Conservation (phyloP, 2,888 invertebrate species). For the Mellilla xanthometata region DNA sequence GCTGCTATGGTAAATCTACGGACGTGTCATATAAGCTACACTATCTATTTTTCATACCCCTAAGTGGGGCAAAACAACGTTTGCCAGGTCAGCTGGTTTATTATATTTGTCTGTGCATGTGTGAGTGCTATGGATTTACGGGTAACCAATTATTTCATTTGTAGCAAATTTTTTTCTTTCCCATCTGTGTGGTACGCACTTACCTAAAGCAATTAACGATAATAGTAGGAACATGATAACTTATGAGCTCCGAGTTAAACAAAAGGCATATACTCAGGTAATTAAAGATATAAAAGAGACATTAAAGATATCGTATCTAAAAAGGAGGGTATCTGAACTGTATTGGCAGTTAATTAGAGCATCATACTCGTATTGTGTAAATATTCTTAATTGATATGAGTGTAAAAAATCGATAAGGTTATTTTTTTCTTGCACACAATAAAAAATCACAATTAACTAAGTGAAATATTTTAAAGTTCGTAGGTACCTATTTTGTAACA, state of each 20-base stretch:
- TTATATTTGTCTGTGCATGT: constrained; percentile 48
- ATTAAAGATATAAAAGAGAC: not conserved
- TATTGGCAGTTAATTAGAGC: not conserved
- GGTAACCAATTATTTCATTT: constrained; percentile 45
- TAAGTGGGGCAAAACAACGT: no score
- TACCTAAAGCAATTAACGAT: constrained; percentile 7
- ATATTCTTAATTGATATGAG: no score
- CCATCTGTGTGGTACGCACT: not conserved
- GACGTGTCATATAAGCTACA: no score
- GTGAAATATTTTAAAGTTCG: no score
- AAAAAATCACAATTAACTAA: no score
- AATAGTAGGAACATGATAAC: not conserved
- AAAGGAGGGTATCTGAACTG: constrained; percentile 11
- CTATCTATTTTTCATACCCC: no score
- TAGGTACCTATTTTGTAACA: no score
- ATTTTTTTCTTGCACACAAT: no score
- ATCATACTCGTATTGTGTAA: not conserved
- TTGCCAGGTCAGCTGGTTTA: no score
- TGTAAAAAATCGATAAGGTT: no score
- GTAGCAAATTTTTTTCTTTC: constrained; percentile 6
- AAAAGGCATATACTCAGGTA: not conserved
- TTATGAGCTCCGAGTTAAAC: not conserved
- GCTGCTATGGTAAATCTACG: no score
- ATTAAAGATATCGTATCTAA: constrained; percentile 4
- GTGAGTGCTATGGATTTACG: constrained; percentile 61